Conservation (phyloP, 2,888 invertebrate species). For the Cataglyphis rosenhaueri region DNA sequence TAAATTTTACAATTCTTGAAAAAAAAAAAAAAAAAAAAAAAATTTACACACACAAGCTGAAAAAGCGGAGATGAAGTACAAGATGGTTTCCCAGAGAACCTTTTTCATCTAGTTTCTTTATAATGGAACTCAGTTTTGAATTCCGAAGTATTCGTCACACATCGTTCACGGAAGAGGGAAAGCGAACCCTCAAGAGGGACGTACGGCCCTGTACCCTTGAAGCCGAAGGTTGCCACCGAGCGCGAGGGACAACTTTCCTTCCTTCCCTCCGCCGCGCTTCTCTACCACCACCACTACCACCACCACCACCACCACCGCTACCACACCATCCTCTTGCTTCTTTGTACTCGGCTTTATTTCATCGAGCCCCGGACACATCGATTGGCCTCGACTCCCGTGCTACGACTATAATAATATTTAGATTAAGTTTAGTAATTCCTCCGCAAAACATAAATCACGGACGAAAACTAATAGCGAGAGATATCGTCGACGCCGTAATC, state of each 20-base stretch:
- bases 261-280: conserved; percentile 55
- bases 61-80: background rate
- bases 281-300: conserved; percentile 13
- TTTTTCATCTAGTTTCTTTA: conserved; percentile 12
- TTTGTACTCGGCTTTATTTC: conserved; percentile 79
- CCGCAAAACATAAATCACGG: conserved; percentile 52
- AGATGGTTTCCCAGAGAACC: conserved; percentile 6
- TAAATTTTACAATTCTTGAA: background rate
- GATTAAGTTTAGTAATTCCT: conserved; percentile 56
- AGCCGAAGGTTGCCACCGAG: conserved; percentile 80
- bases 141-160: conserved; percentile 32
- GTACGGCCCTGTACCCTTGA: conserved; percentile 83
- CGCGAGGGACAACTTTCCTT: conserved; percentile 78
- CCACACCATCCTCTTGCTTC: conserved; percentile 46
- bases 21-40: background rate
- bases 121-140: conserved; percentile 21
- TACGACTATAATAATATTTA: conserved; percentile 63
- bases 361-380: conserved; percentile 73
- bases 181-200: conserved; percentile 62
- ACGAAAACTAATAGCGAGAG: conserved; percentile 10
- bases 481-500: background rate
- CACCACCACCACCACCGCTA: background rate
- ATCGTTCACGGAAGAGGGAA: conserved; percentile 38
- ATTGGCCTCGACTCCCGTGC: conserved; percentile 71
- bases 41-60: background rate